These are phyloP conservation scores for Procapra przewalskii DNA, from an alignment of 2,113 vertebrate genomes.

Conservation along the genomic window DNA sequence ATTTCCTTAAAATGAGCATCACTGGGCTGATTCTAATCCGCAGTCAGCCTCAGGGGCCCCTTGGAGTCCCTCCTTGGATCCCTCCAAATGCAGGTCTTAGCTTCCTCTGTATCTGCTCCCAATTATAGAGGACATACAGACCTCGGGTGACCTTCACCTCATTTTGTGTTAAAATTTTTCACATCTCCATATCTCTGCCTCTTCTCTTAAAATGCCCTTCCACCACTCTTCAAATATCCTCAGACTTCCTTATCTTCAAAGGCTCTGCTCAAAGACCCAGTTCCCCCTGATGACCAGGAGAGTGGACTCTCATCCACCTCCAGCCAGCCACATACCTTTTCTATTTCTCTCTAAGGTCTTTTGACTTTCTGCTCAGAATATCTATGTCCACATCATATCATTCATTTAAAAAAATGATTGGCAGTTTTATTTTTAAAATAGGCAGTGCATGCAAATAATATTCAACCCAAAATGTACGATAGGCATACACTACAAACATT, in stretches of 20 bases:
- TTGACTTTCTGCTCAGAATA: not conserved
- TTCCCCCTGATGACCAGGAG: not conserved
- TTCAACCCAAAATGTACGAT: not conserved
- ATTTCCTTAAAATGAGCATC: not conserved
- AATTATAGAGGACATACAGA: not conserved
- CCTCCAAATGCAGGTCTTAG: not conserved
- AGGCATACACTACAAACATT: not conserved
- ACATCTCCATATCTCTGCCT: not conserved
- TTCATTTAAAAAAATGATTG: not conserved
- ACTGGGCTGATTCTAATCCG: not conserved
- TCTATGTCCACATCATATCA: not conserved
- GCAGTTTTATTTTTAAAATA: not conserved
- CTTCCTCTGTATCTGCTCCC: not conserved
- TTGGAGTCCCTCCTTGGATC: not conserved
- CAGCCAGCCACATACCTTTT: not conserved
- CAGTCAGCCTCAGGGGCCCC: not conserved
- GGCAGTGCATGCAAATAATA: not conserved
- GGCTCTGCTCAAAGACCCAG: not conserved
- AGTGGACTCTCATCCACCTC: not conserved
- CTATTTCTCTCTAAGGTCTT: not conserved
- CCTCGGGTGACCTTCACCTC: not conserved
- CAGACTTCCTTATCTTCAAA: not conserved
- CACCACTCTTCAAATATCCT: accelerated
- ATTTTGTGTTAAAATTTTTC: not conserved
- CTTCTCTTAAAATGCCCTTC: not conserved